Percentiles rank a stretch among this genome's conserved stretches.
These are phyloP conservation scores for Gastracanthus pulcherrimus DNA, from an alignment of 2,888 invertebrate species.

Conservation along the genomic window DNA sequence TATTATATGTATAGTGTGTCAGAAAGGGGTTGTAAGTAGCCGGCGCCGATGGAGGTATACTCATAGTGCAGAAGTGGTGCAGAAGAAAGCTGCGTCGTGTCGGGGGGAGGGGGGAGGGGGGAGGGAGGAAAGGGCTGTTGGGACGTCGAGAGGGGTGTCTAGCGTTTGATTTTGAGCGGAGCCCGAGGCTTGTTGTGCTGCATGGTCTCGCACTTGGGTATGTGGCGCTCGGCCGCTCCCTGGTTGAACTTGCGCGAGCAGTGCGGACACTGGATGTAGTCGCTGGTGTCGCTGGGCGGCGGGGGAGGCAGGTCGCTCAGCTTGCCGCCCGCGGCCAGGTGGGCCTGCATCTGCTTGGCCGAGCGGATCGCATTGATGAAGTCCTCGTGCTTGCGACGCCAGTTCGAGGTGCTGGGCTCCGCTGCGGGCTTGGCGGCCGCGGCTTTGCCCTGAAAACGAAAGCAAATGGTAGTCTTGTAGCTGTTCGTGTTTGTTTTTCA, in stretches of 20 bases:
- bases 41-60: too few relatives aligned
- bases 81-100: neutral
- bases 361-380: constrained; percentile 94
- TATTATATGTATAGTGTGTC: too few relatives aligned
- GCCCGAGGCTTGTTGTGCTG: constrained; percentile 86
- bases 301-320: constrained; percentile 93
- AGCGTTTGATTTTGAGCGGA: constrained; percentile 64
- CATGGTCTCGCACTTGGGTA: constrained; percentile 93
- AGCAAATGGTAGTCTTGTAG: neutral
- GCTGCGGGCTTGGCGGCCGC: neutral
- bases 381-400: constrained; percentile 96
- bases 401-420: constrained; percentile 79
- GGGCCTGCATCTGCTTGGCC: constrained; percentile 90
- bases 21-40: too few relatives aligned
- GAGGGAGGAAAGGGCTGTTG: neutral
- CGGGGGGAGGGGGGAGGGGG: neutral
- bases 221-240: constrained; percentile 91
- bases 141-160: constrained; percentile 39
- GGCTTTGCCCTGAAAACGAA: constrained; percentile 8
- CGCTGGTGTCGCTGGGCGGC: constrained; percentile 92
- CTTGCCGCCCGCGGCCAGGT: constrained; percentile 91
- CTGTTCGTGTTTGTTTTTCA: neutral
- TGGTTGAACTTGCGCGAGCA: constrained; percentile 92
- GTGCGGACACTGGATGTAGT: constrained; percentile 94
- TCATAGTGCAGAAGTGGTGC: neutral